Percentiles rank a stretch among this genome's conserved stretches.
phyloP scores from a whole-genome alignment of 2,888 invertebrate genomes.

The Pterostichus madidus region DNA sequence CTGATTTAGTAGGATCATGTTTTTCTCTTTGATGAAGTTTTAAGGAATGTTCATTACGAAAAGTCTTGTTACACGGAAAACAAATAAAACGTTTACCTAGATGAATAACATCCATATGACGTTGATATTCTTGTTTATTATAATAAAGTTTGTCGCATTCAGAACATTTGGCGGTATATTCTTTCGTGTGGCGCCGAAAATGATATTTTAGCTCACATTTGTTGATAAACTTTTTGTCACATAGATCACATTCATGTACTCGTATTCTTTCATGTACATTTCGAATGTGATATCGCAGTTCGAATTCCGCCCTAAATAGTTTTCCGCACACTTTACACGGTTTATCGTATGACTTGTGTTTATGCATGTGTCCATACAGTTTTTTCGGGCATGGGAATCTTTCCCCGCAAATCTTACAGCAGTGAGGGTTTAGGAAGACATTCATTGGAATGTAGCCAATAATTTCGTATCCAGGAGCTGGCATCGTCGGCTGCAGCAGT shows the following conservation, averaged over 20 bases:
- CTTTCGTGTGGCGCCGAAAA: slow-evolving; percentile 52
- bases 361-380: background rate
- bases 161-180: slow-evolving; percentile 60
- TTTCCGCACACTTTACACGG: slow-evolving; percentile 77
- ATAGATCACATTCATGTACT: slow-evolving; percentile 76
- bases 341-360: background rate
- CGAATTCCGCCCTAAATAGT: slow-evolving; percentile 77
- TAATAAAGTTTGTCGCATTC: slow-evolving; percentile 69
- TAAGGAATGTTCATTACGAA: background rate
- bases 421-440: slow-evolving; percentile 6
- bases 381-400: slow-evolving; percentile 45
- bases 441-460: slow-evolving; percentile 43
- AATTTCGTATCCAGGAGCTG: slow-evolving; percentile 10
- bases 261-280: slow-evolving; percentile 76
- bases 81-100: slow-evolving; percentile 67
- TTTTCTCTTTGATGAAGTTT: slow-evolving; percentile 27
- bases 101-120: slow-evolving; percentile 67
- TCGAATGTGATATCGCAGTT: slow-evolving; percentile 77
- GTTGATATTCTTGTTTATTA: slow-evolving; percentile 66
- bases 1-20: slow-evolving; percentile 45
- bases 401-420: slow-evolving; percentile 67
- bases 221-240: slow-evolving; percentile 74
- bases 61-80: slow-evolving; percentile 68
- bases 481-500: slow-evolving; percentile 1
- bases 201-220: slow-evolving; percentile 48